phyloP scores from a whole-genome alignment of 1,140 invertebrate genomes.

The Oppia nitens region DNA sequence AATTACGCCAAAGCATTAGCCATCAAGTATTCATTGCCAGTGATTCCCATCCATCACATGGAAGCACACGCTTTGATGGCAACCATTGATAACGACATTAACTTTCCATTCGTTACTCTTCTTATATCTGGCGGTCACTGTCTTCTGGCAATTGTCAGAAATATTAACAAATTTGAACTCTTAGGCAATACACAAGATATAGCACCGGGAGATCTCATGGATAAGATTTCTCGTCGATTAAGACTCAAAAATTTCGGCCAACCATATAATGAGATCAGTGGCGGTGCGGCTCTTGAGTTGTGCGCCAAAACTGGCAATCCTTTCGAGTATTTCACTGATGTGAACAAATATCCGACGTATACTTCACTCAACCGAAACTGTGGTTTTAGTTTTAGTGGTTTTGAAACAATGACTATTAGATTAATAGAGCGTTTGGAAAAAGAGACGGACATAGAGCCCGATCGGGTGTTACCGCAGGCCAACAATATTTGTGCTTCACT shows the following conservation, averaged over 20 bases:
- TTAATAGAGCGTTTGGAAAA: neutral
- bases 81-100: constrained; percentile 31
- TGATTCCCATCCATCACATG: constrained; percentile 97
- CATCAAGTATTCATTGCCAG: constrained; percentile 48
- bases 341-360: neutral
- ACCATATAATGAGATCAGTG: constrained; percentile 49
- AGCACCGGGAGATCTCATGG: constrained; percentile 76
- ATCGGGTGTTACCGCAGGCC: constrained; percentile 55
- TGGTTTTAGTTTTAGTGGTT: constrained; percentile 66
- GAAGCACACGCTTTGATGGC: constrained; percentile 87
- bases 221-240: constrained; percentile 71
- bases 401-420: neutral
- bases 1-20: constrained; percentile 66
- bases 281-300: constrained; percentile 67
- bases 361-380: constrained; percentile 37
- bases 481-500: constrained; percentile 70
- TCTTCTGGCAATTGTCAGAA: constrained; percentile 55
- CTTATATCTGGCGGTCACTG: constrained; percentile 84
- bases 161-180: constrained; percentile 35
- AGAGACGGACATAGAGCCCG: constrained; percentile 23
- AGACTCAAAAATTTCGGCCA: constrained; percentile 56
- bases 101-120: constrained; percentile 76
- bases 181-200: constrained; percentile 51
- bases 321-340: constrained; percentile 34
- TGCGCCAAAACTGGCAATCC: constrained; percentile 53